Conservation (phyloP, 2,888 invertebrate genomes). For the Rotaria sp. region DNA sequence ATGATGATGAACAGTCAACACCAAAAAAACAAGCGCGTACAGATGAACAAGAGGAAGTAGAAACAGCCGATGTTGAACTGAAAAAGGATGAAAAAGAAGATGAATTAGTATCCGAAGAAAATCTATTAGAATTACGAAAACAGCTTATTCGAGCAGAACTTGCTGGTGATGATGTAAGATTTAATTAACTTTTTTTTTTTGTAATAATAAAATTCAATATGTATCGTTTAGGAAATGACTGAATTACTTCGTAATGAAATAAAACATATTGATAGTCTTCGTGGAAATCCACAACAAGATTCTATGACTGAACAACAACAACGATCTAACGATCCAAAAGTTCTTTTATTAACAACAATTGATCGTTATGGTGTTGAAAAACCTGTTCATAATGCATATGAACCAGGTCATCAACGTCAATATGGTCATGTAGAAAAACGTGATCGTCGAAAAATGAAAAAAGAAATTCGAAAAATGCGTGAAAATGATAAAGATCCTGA, state of each 20-base stretch:
- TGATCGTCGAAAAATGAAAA: slow-evolving; percentile 13
- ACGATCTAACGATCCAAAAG: neutral
- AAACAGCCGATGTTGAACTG: slow-evolving; percentile 4
- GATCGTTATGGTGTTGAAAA: slow-evolving; percentile 28
- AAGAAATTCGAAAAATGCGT: slow-evolving; percentile 9
- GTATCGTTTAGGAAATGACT: neutral
- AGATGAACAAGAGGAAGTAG: slow-evolving; percentile 20
- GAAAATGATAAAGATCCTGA: slow-evolving; percentile 25
- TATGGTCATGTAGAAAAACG: neutral
- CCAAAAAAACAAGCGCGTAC: neutral
- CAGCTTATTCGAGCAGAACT: neutral
- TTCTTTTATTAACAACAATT: slow-evolving; percentile 12
- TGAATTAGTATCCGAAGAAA: slow-evolving; percentile 22
- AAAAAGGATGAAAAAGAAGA: slow-evolving; percentile 31
- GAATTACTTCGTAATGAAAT: slow-evolving; percentile 24
- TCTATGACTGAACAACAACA: neutral
- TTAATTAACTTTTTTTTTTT: neutral
- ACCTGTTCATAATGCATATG: neutral
- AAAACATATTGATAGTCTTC: slow-evolving; percentile 2
- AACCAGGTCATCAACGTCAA: neutral
- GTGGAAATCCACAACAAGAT: neutral
- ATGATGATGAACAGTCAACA: neutral
- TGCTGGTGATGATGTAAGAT: slow-evolving; percentile 2
- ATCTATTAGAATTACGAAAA: slow-evolving; percentile 16
- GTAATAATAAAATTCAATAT: neutral